A percentile compares a stretch with the other conserved stretches of the same genome.
Conservation (phyloP, 2,888 invertebrate species). For the Xestia ashworthii region DNA sequence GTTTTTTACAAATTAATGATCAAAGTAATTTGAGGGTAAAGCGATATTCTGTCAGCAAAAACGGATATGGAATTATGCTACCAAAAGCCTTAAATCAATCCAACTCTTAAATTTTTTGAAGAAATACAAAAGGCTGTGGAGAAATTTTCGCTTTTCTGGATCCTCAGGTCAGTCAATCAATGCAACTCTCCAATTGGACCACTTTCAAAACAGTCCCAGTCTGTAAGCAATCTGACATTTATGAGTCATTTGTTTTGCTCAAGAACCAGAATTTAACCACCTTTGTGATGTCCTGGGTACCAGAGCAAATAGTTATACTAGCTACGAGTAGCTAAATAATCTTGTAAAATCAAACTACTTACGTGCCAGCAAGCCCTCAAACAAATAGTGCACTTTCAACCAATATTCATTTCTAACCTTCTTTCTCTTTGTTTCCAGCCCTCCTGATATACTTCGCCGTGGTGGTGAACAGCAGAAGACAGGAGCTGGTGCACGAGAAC, state of each 20-base stretch:
- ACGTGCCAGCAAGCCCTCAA: background rate
- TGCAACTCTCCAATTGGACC: background rate
- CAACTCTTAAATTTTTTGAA: background rate
- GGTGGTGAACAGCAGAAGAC: constrained; percentile 80
- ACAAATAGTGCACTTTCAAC: background rate
- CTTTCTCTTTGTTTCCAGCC: constrained; percentile 66
- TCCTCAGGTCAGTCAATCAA: background rate
- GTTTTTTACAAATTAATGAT: background rate
- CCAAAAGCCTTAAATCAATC: background rate
- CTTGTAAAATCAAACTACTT: background rate
- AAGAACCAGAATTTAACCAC: no score
- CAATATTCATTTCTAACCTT: background rate
- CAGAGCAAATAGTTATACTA: no score
- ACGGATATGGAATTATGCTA: background rate
- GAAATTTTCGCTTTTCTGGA: background rate
- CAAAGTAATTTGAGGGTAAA: background rate
- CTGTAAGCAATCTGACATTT: no score
- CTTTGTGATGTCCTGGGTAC: background rate
- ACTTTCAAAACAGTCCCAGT: background rate
- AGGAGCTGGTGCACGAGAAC: constrained; percentile 74
- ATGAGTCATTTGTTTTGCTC: no score
- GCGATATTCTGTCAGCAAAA: background rate
- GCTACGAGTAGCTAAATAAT: no score
- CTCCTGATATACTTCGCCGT: constrained; percentile 78
- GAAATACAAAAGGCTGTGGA: background rate